Evolutionary conservation across 2,113 vertebrate species (phyloP), one percentile per base, ranked within the genome.

Genomic region (Clarias magur): DNA sequence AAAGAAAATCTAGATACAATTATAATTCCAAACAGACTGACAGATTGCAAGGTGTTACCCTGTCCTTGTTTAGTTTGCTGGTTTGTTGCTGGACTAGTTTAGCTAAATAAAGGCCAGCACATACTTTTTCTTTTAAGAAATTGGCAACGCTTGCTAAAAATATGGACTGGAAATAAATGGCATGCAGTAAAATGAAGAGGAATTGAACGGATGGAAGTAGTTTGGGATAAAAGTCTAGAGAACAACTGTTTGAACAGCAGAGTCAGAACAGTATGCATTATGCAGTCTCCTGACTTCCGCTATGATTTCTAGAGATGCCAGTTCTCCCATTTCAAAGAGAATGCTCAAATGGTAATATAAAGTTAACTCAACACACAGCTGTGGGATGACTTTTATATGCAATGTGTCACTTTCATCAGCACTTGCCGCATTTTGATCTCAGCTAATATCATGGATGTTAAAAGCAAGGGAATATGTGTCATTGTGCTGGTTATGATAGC

Each of bases 361-460:
- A 89, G 93, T 94, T 94, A 91, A 94, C 95, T 95, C 92, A 94
- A 93, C 93, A 93, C 92, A 94, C 94, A 94, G 93, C 91, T 94
- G 83, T 84, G 88, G 93, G 92, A 93, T 91, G 93, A 94, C 93
- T 94, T 91, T 92, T 92, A 93, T 92, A 92, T 93, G 93, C 92
- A 89, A 62, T 84, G 21, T 89, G 92, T 89, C 90, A 91, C 89
- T 93, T 92, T 92, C 89, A 91, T 92, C 92, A 91, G 90, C 91
- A 80, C 88, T 91, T 89, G 89, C 89, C 9, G 3, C 88, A 90
- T 92, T 94, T 94, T 94, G 92, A 94, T 94, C 94, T 93, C 63
- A 65, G 62, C 90, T 93, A 92, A 89, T 92, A 91, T 92, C 83
- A 86, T 60, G 85, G 72, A 89, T 81, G 85, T 79, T 70, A 63